Percentiles rank a stretch among this genome's conserved stretches.
Conservation (phyloP, 2,888 invertebrate genomes). For the Plagodis dolabraria region DNA sequence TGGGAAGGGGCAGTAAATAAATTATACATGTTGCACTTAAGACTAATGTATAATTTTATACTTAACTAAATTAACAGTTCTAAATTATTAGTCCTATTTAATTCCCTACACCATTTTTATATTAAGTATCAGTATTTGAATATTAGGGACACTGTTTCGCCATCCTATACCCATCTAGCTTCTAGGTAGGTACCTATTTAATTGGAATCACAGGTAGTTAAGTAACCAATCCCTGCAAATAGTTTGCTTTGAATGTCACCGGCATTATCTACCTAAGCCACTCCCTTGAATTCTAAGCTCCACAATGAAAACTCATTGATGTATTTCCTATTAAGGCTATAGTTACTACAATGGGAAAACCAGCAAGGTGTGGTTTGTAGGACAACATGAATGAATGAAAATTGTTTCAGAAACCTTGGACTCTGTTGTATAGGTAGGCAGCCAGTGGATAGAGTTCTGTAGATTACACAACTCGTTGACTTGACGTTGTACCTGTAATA, state of each 20-base stretch:
- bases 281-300: conserved; percentile 27
- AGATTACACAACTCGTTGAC: background rate
- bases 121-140: no score
- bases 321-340: conserved; percentile 23
- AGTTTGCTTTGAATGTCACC: background rate
- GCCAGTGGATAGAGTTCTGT: background rate
- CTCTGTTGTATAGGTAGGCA: conserved; percentile 2
- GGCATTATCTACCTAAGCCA: conserved; percentile 25
- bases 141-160: no score
- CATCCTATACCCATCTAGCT: no score
- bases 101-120: no score
- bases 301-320: conserved; percentile 18
- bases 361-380: conserved; percentile 15
- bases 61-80: no score
- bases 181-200: background rate
- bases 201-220: background rate
- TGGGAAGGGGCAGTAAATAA: no score
- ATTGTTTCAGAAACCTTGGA: conserved; percentile 36
- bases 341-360: conserved; percentile 17
- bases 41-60: no score
- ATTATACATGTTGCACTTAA: no score
- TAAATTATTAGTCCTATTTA: no score
- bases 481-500: no score
- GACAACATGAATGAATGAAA: conserved; percentile 20
- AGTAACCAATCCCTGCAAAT: conserved; percentile 10